Evolutionary conservation across 2,888 invertebrate species (phyloP), one percentile per base, ranked within the genome.

Genomic region (Carpatolechia fugitivella): DNA sequence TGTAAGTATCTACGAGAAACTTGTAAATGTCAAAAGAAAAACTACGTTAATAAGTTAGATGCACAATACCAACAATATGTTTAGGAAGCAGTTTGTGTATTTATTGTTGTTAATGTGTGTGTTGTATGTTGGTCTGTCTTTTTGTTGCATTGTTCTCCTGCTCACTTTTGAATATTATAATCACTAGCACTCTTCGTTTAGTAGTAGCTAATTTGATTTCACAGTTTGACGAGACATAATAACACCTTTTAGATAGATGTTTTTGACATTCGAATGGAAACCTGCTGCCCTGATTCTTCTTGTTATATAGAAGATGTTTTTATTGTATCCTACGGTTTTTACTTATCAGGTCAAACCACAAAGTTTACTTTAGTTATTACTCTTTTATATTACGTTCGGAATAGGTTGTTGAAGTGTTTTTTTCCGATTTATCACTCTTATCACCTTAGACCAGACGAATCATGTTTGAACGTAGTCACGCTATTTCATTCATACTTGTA

Each of bases 331-430:
- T 44, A 44, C 29, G 5, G 44, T 44, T 44, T 4, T 44, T 29
- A n/a, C 13, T 47, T 8, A 31, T 31, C 16, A 8, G 30, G 16
- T 16, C 16, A 47, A 47, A 47, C 47, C 51, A 36, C 55, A 62
- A 40, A 57, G 57, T 60, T 63, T 56, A 52, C 54, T 48, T 58
- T 60, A 60, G 51, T 64, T 58, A 58, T 66, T 66, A 67, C 65
- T 51, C n/a, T n/a, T n/a, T n/a, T n/a, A n/a, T n/a, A n/a, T n/a
- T n/a, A n/a, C n/a, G n/a, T n/a, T n/a, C n/a, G n/a, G n/a, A n/a
- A n/a, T n/a, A n/a, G n/a, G n/a, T n/a, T n/a, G n/a, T n/a, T n/a
- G n/a, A n/a, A n/a, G n/a, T n/a, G n/a, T n/a, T n/a, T n/a, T n/a
- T n/a, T n/a, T n/a, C n/a, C n/a, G n/a, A n/a, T n/a, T n/a, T n/a